These are phyloP conservation scores for Rhinolophus sinicus DNA, from an alignment of 2,113 vertebrate species.

Conservation along the genomic window DNA sequence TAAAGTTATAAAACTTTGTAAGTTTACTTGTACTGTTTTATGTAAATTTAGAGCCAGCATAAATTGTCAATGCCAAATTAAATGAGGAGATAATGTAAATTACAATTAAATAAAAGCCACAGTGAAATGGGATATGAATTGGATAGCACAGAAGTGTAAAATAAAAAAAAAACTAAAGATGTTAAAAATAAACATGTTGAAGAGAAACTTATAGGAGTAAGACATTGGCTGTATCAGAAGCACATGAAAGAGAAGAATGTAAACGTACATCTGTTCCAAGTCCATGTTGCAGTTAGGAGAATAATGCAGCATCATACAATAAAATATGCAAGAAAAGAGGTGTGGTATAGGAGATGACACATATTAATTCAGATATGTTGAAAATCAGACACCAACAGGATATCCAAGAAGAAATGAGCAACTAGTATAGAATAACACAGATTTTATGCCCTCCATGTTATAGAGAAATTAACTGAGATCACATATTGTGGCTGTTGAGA, in stretches of 20 bases:
- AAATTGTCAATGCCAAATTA: neutral
- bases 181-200: neutral
- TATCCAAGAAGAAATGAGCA: neutral
- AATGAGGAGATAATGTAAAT: neutral
- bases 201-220: neutral
- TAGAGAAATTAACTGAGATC: neutral
- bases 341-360: neutral
- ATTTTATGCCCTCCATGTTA: neutral
- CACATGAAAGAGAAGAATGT: neutral
- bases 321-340: neutral
- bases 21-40: neutral
- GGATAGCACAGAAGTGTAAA: neutral
- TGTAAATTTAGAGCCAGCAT: neutral
- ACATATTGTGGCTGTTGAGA: neutral
- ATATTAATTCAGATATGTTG: neutral
- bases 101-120: neutral
- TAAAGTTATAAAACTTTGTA: neutral
- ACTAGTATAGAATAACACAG: neutral
- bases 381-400: neutral
- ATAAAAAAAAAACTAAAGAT: neutral
- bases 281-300: neutral
- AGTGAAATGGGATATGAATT: neutral
- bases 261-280: neutral
- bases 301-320: neutral
- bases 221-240: neutral